Conservation (phyloP, 2,888 invertebrate genomes). For the Drosophila nigricruria region DNA sequence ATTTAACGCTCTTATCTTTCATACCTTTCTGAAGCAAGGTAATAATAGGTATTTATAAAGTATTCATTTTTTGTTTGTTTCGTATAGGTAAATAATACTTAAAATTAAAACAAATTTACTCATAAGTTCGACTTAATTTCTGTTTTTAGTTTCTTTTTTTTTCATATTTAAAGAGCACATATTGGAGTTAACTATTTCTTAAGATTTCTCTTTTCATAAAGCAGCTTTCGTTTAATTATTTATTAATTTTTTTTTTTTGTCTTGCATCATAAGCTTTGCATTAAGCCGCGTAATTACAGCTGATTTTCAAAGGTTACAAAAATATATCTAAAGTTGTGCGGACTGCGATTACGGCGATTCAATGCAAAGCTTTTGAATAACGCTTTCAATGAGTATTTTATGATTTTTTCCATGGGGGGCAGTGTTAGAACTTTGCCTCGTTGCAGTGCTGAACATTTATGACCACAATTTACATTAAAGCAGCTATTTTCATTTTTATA, state of each 20-base stretch:
- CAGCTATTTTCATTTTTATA: constrained; percentile 50
- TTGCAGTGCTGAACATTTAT: constrained; percentile 62
- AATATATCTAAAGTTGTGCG: constrained; percentile 25
- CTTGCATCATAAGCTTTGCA: constrained; percentile 59
- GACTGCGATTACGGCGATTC: constrained; percentile 67
- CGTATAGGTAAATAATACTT: constrained; percentile 76
- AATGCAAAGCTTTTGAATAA: constrained; percentile 71
- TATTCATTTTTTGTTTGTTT: constrained; percentile 31
- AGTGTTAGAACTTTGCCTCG: constrained; percentile 60
- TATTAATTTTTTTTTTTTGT: neutral
- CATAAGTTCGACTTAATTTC: constrained; percentile 79
- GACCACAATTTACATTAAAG: constrained; percentile 80
- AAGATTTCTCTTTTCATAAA: constrained; percentile 36
- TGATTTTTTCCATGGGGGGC: constrained; percentile 45
- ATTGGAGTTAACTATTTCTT: constrained; percentile 53
- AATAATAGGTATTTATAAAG: constrained; percentile 27
- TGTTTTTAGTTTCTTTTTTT: constrained; percentile 59
- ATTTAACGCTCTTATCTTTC: constrained; percentile 48
- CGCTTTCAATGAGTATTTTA: constrained; percentile 70
- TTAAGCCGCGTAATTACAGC: constrained; percentile 75
- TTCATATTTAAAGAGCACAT: constrained; percentile 73
- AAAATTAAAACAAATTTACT: constrained; percentile 77
- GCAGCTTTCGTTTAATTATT: constrained; percentile 31
- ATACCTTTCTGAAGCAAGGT: constrained; percentile 53
- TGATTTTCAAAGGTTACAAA: constrained; percentile 22